Percentiles rank a stretch among this genome's conserved stretches.
phyloP scores from a whole-genome alignment of 2,888 invertebrate species.

The Teleogryllus oceanicus region DNA sequence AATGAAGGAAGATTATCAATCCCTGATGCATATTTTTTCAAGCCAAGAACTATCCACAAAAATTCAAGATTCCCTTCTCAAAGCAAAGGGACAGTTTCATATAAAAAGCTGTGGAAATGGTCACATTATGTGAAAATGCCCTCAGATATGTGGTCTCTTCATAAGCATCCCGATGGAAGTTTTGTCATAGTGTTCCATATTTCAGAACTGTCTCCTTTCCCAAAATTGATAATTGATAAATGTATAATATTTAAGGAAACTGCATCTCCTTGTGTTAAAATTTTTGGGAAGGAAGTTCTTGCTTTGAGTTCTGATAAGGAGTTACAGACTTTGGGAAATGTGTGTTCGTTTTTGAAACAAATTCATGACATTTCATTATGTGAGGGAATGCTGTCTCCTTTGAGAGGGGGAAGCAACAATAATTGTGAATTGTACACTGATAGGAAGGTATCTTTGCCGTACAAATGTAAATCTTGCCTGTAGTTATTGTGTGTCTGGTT shows the following conservation, averaged over 20 bases:
- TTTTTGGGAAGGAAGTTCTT: neutral
- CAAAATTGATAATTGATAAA: neutral
- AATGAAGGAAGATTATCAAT: no score
- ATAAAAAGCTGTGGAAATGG: neutral
- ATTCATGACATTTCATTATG: neutral
- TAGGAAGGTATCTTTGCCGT: neutral
- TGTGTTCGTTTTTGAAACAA: neutral
- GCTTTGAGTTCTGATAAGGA: neutral
- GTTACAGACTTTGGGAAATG: neutral
- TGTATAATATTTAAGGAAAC: neutral
- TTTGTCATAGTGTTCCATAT: neutral
- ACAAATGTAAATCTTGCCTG: neutral
- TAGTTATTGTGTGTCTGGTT: no score
- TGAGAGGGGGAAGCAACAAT: neutral
- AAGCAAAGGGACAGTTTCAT: neutral
- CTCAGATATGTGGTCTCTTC: neutral
- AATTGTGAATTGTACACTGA: neutral
- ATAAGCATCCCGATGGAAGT: neutral
- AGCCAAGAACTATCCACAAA: no score
- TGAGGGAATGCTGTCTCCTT: neutral
- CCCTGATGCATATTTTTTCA: no score
- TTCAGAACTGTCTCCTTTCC: neutral
- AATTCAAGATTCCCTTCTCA: neutral
- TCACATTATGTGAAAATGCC: neutral
- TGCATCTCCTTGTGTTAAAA: neutral